Conservation (phyloP, 2,113 vertebrate species). For the Murina feae region DNA sequence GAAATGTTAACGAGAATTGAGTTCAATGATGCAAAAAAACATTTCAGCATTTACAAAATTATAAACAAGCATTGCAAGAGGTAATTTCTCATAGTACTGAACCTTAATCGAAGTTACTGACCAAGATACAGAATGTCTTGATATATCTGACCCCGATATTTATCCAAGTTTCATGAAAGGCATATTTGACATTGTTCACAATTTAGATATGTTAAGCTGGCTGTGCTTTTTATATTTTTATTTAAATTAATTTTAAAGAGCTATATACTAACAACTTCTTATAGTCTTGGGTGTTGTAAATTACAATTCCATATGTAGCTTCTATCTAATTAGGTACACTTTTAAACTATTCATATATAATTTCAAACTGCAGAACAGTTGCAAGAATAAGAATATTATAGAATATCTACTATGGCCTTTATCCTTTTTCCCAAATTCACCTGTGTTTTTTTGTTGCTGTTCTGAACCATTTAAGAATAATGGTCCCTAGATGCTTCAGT, state of each 20-base stretch:
- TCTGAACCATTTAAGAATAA: not conserved
- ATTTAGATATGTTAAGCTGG: not conserved
- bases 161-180: not conserved
- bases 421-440: not conserved
- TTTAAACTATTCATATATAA: not conserved
- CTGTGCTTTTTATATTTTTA: not conserved
- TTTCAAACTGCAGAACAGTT: conserved; percentile 24
- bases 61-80: conserved; percentile 33
- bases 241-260: not conserved
- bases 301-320: not conserved
- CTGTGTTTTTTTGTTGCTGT: not conserved
- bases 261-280: not conserved
- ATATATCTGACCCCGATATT: conserved; percentile 47
- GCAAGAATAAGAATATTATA: not conserved
- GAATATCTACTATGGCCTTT: not conserved
- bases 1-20: conserved; percentile 49
- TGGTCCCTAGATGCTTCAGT: not conserved
- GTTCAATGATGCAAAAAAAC: conserved; percentile 32
- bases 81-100: not conserved
- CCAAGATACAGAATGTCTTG: conserved; percentile 11
- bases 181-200: conserved; percentile 1
- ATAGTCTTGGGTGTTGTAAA: not conserved
- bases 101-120: conserved; percentile 56
- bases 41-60: conserved; percentile 41
- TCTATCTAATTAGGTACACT: not conserved